These are phyloP conservation scores for Cherax destructor DNA, from an alignment of 1,140 invertebrate genomes.

Conservation along the genomic window DNA sequence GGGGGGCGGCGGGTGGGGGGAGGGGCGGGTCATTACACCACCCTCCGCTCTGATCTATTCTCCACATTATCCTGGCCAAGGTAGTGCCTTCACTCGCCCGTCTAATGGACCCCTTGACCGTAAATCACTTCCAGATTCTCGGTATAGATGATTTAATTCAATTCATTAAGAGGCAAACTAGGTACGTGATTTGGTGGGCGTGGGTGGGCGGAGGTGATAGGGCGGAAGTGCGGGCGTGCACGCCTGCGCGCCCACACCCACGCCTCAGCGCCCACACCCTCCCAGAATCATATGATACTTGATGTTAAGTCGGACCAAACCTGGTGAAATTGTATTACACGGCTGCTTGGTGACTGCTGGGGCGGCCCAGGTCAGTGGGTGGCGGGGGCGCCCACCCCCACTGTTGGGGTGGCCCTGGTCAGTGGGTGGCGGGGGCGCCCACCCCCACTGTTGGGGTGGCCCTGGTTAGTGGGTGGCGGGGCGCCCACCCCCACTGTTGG, in stretches of 20 bases:
- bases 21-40: slow-evolving; percentile 34
- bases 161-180: slow-evolving; percentile 68
- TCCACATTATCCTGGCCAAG: not conserved
- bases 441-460: no score
- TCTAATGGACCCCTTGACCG: slow-evolving; percentile 67
- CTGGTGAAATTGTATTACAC: slow-evolving; percentile 66
- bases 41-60: slow-evolving; percentile 5
- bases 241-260: not conserved
- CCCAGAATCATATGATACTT: slow-evolving; percentile 60
- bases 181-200: slow-evolving; percentile 61
- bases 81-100: slow-evolving; percentile 19
- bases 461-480: no score
- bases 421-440: no score
- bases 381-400: not conserved
- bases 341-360: slow-evolving; percentile 36
- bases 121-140: slow-evolving; percentile 63
- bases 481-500: no score
- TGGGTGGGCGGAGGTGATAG: not conserved
- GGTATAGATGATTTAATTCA: slow-evolving; percentile 70
- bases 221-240: slow-evolving; percentile 1
- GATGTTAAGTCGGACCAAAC: slow-evolving; percentile 60
- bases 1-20: not conserved
- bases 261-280: slow-evolving; percentile 44
- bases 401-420: no score
- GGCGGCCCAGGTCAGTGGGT: slow-evolving; percentile 26